Conservation (phyloP, 2,113 vertebrate species). For the Grallaria varia region DNA sequence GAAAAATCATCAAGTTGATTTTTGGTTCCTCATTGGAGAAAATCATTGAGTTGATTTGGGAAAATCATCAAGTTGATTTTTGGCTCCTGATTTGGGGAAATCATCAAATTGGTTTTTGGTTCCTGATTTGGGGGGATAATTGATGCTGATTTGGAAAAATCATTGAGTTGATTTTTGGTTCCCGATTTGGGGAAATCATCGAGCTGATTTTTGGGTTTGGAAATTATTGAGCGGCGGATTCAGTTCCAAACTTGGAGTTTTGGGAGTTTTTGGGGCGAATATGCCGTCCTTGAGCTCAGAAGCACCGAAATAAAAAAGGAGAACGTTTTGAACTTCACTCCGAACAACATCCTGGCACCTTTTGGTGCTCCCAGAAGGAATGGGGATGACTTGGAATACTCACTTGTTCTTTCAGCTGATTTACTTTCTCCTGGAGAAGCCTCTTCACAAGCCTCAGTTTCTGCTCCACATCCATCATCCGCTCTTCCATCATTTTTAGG, state of each 20-base stretch:
- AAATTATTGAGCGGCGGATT: neutral
- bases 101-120: too few species aligned
- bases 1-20: too few species aligned
- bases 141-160: neutral
- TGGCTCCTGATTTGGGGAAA: too few species aligned
- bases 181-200: neutral
- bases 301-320: neutral
- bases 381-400: neutral
- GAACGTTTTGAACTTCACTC: neutral
- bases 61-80: too few species aligned
- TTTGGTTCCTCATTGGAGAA: too few species aligned
- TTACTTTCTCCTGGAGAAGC: slow-evolving; percentile 91
- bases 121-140: neutral
- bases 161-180: neutral
- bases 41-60: too few species aligned
- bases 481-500: slow-evolving; percentile 85
- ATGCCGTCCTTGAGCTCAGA: neutral
- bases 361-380: neutral
- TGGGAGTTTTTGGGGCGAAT: neutral
- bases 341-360: neutral
- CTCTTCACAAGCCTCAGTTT: slow-evolving; percentile 89
- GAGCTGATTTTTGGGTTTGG: neutral
- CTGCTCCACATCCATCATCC: slow-evolving; percentile 91
- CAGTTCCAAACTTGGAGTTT: fast-evolving
- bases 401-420: slow-evolving; percentile 94